Evolutionary conservation across 2,113 vertebrate genomes (phyloP).

Genomic region (Dinomys branickii): DNA sequence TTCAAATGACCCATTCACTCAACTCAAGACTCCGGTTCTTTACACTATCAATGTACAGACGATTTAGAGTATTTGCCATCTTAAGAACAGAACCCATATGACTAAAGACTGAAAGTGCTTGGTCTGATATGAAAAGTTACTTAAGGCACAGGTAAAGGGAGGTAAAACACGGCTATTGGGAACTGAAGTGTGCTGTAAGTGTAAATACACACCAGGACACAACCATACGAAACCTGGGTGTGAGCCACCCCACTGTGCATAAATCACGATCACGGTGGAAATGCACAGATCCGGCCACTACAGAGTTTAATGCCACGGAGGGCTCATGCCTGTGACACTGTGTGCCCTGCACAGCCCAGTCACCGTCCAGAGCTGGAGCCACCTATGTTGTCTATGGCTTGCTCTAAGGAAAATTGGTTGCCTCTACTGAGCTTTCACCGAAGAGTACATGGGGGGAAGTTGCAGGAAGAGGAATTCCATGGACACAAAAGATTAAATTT

Average conservation of each 20-base stretch:
- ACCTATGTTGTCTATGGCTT: accelerated
- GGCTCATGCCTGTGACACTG: background rate
- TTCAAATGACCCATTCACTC: background rate
- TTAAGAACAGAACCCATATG: background rate
- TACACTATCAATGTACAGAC: background rate
- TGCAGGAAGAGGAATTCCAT: background rate
- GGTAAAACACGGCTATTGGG: background rate
- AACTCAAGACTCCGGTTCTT: background rate
- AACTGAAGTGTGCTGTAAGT: background rate
- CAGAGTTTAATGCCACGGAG: background rate
- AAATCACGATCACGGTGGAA: background rate
- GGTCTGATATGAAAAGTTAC: background rate
- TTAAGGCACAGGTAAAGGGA: background rate
- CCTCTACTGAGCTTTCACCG: background rate
- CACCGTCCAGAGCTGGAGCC: background rate
- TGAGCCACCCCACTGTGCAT: background rate
- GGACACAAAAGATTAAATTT: background rate
- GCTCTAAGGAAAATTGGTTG: background rate
- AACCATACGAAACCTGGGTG: background rate
- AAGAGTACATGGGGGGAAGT: background rate
- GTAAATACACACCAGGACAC: accelerated
- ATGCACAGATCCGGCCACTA: background rate
- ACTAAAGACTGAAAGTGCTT: background rate
- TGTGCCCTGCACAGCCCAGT: background rate
- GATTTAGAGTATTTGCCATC: background rate